Percentiles rank a stretch among this genome's conserved stretches.
These are phyloP conservation scores for Drosophila barbarae DNA, from an alignment of 2,888 invertebrate genomes.

Conservation along the genomic window DNA sequence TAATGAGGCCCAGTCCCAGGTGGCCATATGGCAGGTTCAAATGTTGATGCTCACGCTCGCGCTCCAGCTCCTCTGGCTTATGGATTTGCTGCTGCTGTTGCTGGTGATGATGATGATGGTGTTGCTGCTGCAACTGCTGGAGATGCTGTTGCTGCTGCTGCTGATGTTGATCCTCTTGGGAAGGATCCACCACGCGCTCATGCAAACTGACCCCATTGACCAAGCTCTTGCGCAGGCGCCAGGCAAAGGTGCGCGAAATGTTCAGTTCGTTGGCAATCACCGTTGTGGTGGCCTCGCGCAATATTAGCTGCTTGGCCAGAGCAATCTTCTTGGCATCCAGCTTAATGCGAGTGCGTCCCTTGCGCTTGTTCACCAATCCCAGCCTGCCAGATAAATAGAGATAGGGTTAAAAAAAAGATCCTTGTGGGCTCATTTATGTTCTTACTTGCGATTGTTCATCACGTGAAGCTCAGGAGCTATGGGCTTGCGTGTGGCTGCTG, in stretches of 20 bases:
- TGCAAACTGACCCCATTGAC: constrained; percentile 78
- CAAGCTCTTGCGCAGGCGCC: constrained; percentile 78
- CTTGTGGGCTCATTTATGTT: background rate
- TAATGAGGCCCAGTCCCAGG: constrained; percentile 56
- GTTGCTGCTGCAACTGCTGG: constrained; percentile 37
- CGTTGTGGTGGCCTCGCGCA: constrained; percentile 78
- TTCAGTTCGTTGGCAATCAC: constrained; percentile 78
- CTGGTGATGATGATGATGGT: constrained; percentile 29
- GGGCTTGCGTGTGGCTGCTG: constrained; percentile 45
- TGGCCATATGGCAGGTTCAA: constrained; percentile 55
- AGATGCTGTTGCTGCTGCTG: constrained; percentile 46
- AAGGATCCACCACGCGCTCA: constrained; percentile 77
- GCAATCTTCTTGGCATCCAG: constrained; percentile 78
- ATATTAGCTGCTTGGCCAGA: constrained; percentile 77
- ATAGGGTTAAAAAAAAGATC: background rate
- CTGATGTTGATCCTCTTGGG: constrained; percentile 62
- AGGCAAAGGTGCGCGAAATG: constrained; percentile 78
- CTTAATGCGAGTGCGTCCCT: constrained; percentile 79
- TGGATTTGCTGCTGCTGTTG: constrained; percentile 9
- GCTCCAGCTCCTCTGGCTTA: constrained; percentile 12
- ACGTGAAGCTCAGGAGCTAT: constrained; percentile 68
- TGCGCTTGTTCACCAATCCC: constrained; percentile 74
- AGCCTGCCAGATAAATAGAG: constrained; percentile 27
- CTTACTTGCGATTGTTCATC: constrained; percentile 77
- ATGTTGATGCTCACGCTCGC: constrained; percentile 52